Evolutionary conservation across 2,888 invertebrate genomes (phyloP), one percentile per base, ranked within the genome.

Genomic region (Poecilus cupreus): DNA sequence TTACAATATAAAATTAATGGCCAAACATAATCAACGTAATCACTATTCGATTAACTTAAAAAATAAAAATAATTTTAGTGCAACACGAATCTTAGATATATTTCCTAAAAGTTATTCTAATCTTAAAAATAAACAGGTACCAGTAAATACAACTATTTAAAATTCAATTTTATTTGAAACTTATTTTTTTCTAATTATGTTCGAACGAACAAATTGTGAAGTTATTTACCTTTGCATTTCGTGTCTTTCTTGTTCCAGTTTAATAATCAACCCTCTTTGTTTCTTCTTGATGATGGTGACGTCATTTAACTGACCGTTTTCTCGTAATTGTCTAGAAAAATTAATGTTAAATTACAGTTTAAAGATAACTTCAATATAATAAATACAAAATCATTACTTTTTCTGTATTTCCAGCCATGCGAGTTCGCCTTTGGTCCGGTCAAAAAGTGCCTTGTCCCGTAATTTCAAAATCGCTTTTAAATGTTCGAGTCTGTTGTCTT

Each of bases 401-500:
- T 93, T 94, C 85, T 94, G 93, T 68, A 94, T 91, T 87, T 94
- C 93, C 16, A 95, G 87, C 91, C 91, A 92, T 0, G 91, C 91
- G 83, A 94, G 88, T 88, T 93, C 93, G 0, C 92, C 91, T 87
- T 92, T 93, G 0, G 93, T 93, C 83, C 93, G 91, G 88, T 94
- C 94, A 46, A 93, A 89, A 77, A 94, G 87, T 0, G 93, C 91
- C 85, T 93, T 93, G 86, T 94, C 94, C 5, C 93, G 90, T 77
- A 94, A 91, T 87, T 93, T 93, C 60, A 95, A 89, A 51, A 94
- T 88, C 57, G 93, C 91, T 83, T 92, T 91, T 85, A 94, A 90
- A 87, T 94, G 93, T 84, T 93, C 92, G 1, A 93, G 91, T 85
- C 94, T 90, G 13, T 91, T 89, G 84, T 93, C 93, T 88, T 95